phyloP scores from a whole-genome alignment of 1,140 invertebrate genomes.

The Chlorops oryzae region DNA sequence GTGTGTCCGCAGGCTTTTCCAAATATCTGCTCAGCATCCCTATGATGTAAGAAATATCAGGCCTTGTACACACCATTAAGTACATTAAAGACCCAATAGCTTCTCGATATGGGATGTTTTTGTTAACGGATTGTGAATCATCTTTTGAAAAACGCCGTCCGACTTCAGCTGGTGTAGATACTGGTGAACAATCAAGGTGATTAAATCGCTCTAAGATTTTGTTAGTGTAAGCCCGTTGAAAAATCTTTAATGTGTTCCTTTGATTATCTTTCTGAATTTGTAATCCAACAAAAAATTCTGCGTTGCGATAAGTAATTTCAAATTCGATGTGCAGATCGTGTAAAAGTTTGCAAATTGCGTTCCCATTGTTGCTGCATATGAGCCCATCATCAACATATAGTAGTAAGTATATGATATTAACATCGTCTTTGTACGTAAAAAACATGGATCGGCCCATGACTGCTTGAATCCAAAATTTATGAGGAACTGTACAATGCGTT shows the following conservation, averaged over 20 bases:
- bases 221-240: conserved; percentile 3
- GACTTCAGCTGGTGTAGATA: conserved; percentile 5
- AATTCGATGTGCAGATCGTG: neutral
- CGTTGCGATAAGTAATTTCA: neutral
- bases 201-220: neutral
- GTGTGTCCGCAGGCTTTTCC: conserved; percentile 36
- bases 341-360: conserved; percentile 1
- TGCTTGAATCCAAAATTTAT: conserved; percentile 10
- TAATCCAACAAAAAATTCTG: conserved; percentile 9
- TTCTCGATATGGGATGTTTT: conserved; percentile 14
- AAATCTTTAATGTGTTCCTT: conserved; percentile 4
- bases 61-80: conserved; percentile 38
- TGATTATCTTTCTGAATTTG: conserved; percentile 4
- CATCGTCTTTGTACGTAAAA: conserved; percentile 1
- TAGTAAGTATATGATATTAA: neutral
- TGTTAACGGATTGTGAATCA: neutral
- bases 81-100: conserved; percentile 46
- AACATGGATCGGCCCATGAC: conserved; percentile 19
- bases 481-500: conserved; percentile 18
- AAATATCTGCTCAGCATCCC: conserved; percentile 32
- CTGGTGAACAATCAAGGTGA: conserved; percentile 6
- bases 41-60: conserved; percentile 41
- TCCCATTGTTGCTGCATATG: conserved; percentile 12
- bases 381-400: conserved; percentile 28
- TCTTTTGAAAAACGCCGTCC: neutral